phyloP scores from a whole-genome alignment of 53 echinoderm and acorn worm genomes.

The Apostichopus leukothele region DNA sequence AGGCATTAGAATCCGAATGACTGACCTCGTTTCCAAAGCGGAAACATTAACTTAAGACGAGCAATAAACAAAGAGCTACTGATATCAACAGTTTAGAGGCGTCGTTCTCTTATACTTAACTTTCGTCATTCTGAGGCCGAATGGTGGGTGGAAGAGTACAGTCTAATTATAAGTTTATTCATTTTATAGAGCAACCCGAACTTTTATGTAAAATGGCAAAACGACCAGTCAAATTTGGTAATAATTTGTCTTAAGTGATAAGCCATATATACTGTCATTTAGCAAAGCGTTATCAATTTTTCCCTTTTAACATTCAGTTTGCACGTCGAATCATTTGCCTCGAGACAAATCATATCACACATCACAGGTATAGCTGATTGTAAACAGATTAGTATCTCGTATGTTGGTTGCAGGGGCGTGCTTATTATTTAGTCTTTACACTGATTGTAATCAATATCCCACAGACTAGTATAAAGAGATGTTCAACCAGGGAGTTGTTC shows the following conservation, averaged over 20 bases:
- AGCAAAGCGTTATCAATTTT: too few relatives aligned
- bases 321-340: too few relatives aligned
- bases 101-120: neutral
- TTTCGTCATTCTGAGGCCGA: slow-evolving; percentile 10
- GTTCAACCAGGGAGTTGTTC: too few relatives aligned
- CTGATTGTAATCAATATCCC: too few relatives aligned
- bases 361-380: too few relatives aligned
- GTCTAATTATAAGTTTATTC: neutral
- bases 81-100: slow-evolving; percentile 1
- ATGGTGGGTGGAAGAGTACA: slow-evolving; percentile 1
- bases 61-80: slow-evolving; percentile 2
- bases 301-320: too few relatives aligned
- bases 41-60: slow-evolving; percentile 11
- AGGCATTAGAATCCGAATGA: neutral
- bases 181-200: neutral
- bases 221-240: neutral
- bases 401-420: too few relatives aligned
- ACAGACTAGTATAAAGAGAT: too few relatives aligned
- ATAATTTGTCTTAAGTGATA: neutral
- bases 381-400: too few relatives aligned
- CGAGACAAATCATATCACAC: too few relatives aligned
- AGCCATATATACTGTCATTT: neutral
- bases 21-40: slow-evolving; percentile 7
- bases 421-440: too few relatives aligned
- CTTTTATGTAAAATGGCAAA: neutral